Evolutionary conservation across 2,113 vertebrate species (phyloP).

Genomic region (Pao palembangensis): DNA sequence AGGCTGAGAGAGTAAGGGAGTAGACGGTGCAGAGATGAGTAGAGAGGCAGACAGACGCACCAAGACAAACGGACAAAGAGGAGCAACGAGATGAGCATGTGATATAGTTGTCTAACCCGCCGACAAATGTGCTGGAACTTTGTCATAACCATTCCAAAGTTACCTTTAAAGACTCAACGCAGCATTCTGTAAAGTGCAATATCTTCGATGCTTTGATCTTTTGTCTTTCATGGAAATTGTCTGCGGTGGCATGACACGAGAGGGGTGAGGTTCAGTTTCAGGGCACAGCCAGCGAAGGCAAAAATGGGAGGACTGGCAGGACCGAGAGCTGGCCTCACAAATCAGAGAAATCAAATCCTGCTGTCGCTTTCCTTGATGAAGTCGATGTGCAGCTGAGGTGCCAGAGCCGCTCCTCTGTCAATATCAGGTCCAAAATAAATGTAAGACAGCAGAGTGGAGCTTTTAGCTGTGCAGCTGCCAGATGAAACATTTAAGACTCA

Average conservation of each 20-base stretch:
- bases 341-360: constrained; percentile 17
- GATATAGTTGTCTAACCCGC: constrained; percentile 30
- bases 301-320: not conserved
- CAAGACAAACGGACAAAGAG: constrained; percentile 25
- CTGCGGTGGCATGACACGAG: constrained; percentile 40
- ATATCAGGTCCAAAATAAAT: no score
- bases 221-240: constrained; percentile 29
- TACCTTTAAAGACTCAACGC: constrained; percentile 20
- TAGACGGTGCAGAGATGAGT: not conserved
- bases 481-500: no score
- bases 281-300: not conserved
- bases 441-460: no score
- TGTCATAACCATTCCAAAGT: constrained; percentile 20
- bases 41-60: constrained; percentile 8
- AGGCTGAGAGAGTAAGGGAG: constrained; percentile 7
- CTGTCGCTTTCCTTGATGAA: no score
- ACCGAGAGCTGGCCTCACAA: constrained; percentile 24
- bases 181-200: not conserved
- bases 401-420: no score
- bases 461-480: no score
- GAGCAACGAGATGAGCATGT: constrained; percentile 8
- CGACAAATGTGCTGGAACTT: not conserved
- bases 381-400: no score
- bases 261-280: constrained; percentile 23
- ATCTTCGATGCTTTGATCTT: constrained; percentile 35